Base-by-base conservation (phyloP, 37 sponge, comb jelly and placozoan genomes). In the Spongilla lacustris region DNA sequence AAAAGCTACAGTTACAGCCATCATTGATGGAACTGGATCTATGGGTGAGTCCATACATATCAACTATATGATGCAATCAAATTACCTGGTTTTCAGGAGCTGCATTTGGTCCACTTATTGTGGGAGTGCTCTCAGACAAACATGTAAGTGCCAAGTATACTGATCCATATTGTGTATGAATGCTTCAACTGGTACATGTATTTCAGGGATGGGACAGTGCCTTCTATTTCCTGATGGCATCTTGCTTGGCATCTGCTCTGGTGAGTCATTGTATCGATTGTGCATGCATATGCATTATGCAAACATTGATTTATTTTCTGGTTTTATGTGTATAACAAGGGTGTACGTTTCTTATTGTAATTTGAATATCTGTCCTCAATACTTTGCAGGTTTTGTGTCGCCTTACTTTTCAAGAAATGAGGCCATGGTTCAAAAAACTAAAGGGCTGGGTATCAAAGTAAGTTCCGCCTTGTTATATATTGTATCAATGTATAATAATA, bases 61-160 rank as follows among this genome's bases (percentile, higher is more conserved):
- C 14, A 81, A 23, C 32, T 21, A 36, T 33, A 5, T 81, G 66
- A 0, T 74, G 4, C 86, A 32, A 28, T 6, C 35, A 25, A 70
- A 41, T 41, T 41, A 3, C 3, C 41, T 0, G 48, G 12, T 34
- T 37, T 78, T 2, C 50, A 80, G 90, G 93, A 37, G 95, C 95
- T 38, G 95, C 95, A 4, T 49, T 89, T 22, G 95, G 95, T 35
- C 95, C 95, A 19, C 84, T 95, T 41, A 49, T 95, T 31, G 69
- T 89, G 38, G 95, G 92, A 19, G 77, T 48, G 76, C 38, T 89
- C 36, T 48, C 83, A 29, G 69, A 81, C 66, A 38, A 36, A 0
- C 67, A 13, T 25, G 85, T 76, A 9, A 75, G 36, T 38, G 9
- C 73, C 21, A 6, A 41, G 6, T 41, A 41, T 41, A 6, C 6